Conservation (phyloP, 2,113 vertebrate species). For the Sylvilagus bachmani region DNA sequence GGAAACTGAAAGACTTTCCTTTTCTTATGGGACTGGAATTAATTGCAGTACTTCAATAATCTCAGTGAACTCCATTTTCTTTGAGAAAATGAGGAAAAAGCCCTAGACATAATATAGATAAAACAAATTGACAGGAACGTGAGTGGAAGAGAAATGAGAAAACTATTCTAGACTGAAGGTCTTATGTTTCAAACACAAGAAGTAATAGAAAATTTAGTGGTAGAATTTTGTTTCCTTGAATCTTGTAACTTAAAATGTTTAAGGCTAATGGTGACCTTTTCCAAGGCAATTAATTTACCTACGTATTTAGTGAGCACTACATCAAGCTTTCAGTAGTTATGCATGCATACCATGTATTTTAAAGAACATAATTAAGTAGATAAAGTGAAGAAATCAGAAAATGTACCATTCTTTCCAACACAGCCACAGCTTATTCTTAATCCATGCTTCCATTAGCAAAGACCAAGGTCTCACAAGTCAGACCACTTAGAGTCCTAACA, state of each 20-base stretch:
- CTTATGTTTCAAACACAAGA: background rate
- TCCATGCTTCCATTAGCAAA: background rate
- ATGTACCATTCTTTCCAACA: background rate
- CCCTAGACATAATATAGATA: background rate
- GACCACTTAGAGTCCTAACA: background rate
- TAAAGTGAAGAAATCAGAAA: background rate
- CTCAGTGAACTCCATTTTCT: conserved; percentile 14
- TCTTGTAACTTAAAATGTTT: conserved; percentile 43
- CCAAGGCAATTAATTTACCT: conserved; percentile 60
- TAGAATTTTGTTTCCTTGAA: conserved; percentile 49
- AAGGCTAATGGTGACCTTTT: conserved; percentile 61
- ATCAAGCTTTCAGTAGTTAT: background rate
- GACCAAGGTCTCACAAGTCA: background rate
- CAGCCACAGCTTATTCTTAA: background rate
- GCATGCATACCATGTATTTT: background rate
- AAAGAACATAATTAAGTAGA: conserved; percentile 35
- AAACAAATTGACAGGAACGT: conserved; percentile 16
- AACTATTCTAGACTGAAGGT: background rate
- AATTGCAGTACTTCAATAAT: background rate
- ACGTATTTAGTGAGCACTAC: background rate
- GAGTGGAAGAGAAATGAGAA: conserved; percentile 52
- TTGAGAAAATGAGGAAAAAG: conserved; percentile 35
- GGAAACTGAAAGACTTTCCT: background rate
- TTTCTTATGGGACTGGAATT: conserved; percentile 7
- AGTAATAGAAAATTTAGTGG: background rate